Base-by-base conservation (phyloP, 1,140 invertebrate genomes). In the Drosophila oshimai region DNA sequence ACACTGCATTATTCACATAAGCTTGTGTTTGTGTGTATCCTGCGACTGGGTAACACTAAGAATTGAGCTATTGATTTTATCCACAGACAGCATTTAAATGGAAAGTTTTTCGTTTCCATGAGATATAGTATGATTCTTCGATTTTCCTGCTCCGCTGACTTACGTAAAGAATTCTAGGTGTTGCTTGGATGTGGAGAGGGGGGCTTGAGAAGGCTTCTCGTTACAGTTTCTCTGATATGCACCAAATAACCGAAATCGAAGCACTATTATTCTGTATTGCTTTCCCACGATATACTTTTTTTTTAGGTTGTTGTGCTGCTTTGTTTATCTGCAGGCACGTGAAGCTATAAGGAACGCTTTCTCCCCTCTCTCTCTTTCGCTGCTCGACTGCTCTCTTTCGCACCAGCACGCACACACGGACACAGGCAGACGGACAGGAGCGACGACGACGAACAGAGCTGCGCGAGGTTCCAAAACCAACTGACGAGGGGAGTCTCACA, bases 31-130 rank as follows among this genome's bases (percentile, higher is more conserved):
- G 45, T 67, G 36, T 70, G 62, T 53, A 46, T 74, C 61, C 57
- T 70, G 55, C 31, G 73, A 18, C 50, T 50, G 46, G 55, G 65
- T 47, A 46, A 41, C 12, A 44, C 15, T 15, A 36, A 33, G 26
- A 73, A 57, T 47, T 34, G 20, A 71, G 46, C 55, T 84, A 84
- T 84, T 79, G 79, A 84, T 84, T 84, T 84, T 84, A 71, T 84
- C 24, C 58, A n/a, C 61, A 65, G 60, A 65, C 61, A 65, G 24
- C 26, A 41, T 39, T 44, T 34, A 2, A 29, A 39, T 33, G 57
- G 26, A 51, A 60, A 65, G 67, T 71, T 49, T 60, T 42, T 44
- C 29, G 36, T 29, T 13, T 33, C 18, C 33, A 45, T 18, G 41
- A 5, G 13, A 31, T 18, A 34, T 58, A 12, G 20, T 26, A n/a